Conservation (phyloP, 2,113 vertebrate species). For the Parus major region DNA sequence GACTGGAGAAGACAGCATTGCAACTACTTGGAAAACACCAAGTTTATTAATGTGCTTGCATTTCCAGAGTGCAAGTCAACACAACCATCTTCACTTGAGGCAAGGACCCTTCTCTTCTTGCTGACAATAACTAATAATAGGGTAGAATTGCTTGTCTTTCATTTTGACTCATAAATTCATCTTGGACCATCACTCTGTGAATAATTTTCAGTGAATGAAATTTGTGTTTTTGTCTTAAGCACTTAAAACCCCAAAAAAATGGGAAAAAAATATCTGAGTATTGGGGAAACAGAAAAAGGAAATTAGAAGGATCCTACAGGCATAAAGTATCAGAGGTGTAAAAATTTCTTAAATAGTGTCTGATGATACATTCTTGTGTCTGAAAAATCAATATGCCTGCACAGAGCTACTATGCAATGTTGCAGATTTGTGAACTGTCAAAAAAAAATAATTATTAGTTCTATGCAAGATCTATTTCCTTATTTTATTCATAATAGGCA, state of each 20-base stretch:
- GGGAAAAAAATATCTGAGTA: fast-evolving
- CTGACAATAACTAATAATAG: background rate
- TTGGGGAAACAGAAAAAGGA: background rate
- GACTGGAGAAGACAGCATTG: constrained; percentile 86
- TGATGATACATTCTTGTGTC: background rate
- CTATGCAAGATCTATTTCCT: background rate
- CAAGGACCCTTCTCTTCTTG: background rate
- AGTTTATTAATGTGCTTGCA: constrained; percentile 76
- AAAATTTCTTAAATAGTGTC: background rate
- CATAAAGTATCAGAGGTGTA: background rate
- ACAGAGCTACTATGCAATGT: background rate
- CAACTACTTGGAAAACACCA: constrained; percentile 79
- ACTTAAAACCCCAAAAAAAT: background rate
- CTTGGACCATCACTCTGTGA: background rate
- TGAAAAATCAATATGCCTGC: background rate
- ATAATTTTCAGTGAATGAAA: background rate
- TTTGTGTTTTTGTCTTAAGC: background rate
- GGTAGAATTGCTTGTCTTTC: background rate
- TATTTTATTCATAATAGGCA: background rate
- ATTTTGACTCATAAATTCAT: background rate
- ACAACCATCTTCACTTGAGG: constrained; percentile 29
- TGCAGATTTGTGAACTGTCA: background rate
- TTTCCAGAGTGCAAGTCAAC: background rate
- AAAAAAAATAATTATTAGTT: background rate
- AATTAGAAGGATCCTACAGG: background rate